A percentile compares a stretch with the other conserved stretches of the same genome.
Conservation (phyloP, 2,888 invertebrate species). For the Tinea trinotella region DNA sequence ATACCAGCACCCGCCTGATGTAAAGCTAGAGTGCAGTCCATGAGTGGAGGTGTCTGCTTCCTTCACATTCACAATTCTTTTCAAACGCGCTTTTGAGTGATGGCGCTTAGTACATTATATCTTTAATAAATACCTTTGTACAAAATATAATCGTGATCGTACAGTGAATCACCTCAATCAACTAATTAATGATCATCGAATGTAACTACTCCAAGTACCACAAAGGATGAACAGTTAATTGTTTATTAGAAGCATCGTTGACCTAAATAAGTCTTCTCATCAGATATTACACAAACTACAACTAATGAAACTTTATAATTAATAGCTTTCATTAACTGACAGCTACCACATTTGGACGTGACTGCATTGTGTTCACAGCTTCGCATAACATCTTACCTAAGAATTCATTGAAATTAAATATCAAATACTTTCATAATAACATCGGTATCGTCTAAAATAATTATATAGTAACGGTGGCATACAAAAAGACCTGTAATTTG, state of each 20-base stretch:
- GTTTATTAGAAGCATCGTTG: constrained; percentile 45
- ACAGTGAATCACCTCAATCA: not conserved
- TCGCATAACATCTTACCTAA: constrained; percentile 14
- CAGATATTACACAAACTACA: constrained; percentile 37
- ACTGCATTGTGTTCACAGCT: constrained; percentile 15
- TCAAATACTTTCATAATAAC: constrained; percentile 9
- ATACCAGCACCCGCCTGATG: no score
- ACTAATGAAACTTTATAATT: constrained; percentile 43
- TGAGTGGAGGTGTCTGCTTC: no score
- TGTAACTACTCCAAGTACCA: not conserved
- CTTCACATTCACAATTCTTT: no score
- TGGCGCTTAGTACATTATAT: no score
- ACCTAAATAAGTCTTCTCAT: constrained; percentile 42
- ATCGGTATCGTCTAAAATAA: constrained; percentile 1
- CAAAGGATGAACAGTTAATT: constrained; percentile 22
- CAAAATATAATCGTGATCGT: constrained; percentile 6
- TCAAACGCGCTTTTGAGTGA: no score
- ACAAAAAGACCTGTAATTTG: constrained; percentile 13
- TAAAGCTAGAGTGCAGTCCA: no score
- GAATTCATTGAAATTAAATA: constrained; percentile 10
- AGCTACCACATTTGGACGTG: constrained; percentile 18
- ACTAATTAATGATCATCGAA: constrained; percentile 10
- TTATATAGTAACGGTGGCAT: constrained; percentile 6
- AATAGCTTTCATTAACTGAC: constrained; percentile 29
- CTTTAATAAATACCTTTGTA: constrained; percentile 1